These are phyloP conservation scores for Drosophila helvetica DNA, from an alignment of 2,888 invertebrate genomes.

Conservation along the genomic window DNA sequence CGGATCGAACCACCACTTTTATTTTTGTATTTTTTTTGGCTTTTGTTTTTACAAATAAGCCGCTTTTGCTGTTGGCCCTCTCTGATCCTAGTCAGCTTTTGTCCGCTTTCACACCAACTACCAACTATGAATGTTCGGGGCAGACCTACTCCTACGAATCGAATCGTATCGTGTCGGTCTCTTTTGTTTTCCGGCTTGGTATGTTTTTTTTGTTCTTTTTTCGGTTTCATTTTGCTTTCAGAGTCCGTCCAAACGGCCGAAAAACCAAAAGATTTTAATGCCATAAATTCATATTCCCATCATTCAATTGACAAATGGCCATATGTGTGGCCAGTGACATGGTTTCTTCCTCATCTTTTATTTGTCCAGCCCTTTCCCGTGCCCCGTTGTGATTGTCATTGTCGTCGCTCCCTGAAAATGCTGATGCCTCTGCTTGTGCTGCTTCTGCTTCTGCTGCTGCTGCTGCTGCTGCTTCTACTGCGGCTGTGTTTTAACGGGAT, in stretches of 20 bases:
- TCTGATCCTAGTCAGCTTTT: constrained; percentile 52
- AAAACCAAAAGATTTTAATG: constrained; percentile 63
- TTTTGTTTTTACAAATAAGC: constrained; percentile 49
- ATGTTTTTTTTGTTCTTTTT: not conserved
- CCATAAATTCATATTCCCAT: constrained; percentile 62
- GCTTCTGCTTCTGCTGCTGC: constrained; percentile 16
- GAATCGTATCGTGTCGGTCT: not conserved
- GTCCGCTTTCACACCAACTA: constrained; percentile 44
- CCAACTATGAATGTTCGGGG: constrained; percentile 1
- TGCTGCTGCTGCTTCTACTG: constrained; percentile 11
- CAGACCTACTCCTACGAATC: not conserved
- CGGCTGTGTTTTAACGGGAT: constrained; percentile 50
- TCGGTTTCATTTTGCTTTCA: constrained; percentile 29
- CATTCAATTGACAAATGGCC: constrained; percentile 72
- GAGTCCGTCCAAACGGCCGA: constrained; percentile 34
- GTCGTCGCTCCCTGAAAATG: constrained; percentile 6
- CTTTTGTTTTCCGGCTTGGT: constrained; percentile 35
- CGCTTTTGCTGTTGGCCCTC: constrained; percentile 34
- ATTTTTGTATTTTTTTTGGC: not conserved
- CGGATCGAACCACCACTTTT: not conserved
- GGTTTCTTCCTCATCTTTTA: constrained; percentile 18
- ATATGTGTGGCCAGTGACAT: constrained; percentile 52
- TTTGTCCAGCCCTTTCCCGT: too few species aligned
- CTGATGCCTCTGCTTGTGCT: constrained; percentile 2
- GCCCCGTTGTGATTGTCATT: constrained; percentile 5